These are phyloP conservation scores for Microplitis deprimator DNA, from an alignment of 2,888 invertebrate species.

Conservation along the genomic window DNA sequence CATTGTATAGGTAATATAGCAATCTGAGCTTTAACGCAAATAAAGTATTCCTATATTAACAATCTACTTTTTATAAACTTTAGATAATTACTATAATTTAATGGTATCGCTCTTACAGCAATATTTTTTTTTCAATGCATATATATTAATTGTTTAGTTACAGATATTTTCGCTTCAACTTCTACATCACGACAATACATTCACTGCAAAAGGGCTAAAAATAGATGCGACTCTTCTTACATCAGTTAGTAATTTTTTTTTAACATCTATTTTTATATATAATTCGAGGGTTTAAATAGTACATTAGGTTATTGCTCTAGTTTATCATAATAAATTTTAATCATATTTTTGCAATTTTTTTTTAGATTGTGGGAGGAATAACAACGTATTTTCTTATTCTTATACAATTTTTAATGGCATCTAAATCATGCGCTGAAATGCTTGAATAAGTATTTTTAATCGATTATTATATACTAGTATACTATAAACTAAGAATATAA, in stretches of 20 bases:
- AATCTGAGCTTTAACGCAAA: too few species aligned
- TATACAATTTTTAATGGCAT: slow-evolving; percentile 58
- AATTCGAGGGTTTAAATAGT: too few species aligned
- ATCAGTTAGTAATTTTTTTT: slow-evolving; percentile 49
- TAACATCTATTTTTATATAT: too few species aligned
- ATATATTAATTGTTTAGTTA: slow-evolving; percentile 51
- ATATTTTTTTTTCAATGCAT: background rate
- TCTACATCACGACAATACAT: slow-evolving; percentile 57
- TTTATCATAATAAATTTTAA: background rate
- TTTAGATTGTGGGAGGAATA: slow-evolving; percentile 58
- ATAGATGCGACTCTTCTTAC: slow-evolving; percentile 57
- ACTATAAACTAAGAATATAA: too few species aligned
- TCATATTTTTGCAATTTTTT: slow-evolving; percentile 19
- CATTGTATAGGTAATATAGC: too few species aligned
- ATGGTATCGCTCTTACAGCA: too few species aligned
- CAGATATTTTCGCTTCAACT: slow-evolving; percentile 62
- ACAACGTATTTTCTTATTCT: slow-evolving; percentile 60
- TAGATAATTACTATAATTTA: too few species aligned
- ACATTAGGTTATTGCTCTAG: too few species aligned
- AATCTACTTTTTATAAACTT: too few species aligned
- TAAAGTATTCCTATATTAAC: too few species aligned
- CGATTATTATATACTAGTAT: background rate
- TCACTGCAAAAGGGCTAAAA: slow-evolving; percentile 56
- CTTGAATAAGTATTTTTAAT: background rate
- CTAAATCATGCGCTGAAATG: slow-evolving; percentile 38